Base-by-base conservation (phyloP, 1,140 invertebrate species). In the Drosophila ficusphila region DNA sequence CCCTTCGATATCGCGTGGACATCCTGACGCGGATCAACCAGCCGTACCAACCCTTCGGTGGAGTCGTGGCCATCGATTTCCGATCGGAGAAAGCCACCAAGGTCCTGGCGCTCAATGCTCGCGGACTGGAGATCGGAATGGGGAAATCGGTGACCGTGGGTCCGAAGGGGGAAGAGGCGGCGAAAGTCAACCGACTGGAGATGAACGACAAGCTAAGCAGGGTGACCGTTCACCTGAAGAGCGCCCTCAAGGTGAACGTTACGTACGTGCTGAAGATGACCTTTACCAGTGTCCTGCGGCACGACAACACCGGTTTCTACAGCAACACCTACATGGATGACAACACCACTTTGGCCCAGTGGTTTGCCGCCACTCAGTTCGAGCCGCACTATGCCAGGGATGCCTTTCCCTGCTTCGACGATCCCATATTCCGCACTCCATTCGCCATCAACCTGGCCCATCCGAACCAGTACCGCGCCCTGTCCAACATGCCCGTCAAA, bases 301-400 rank as follows among this genome's bases (percentile, higher is more conserved):
- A 2, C 0, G 49, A 52, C 21, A 25, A 38, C 12, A 38, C 12
- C 2, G 49, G 49, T 0, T 23, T 52, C 31, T 52, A 38, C 19
- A 18, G 49, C 12, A 52, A 33, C 49, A 23, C 7, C 9, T 52
- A 52, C n/a, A 33, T 38, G 49, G 49, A 52, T n/a, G 33, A 16
- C 4, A 52, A 52, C 33, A 52, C 49, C 9, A 52, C 49, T 0
- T 6, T 52, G 1, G 14, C 49, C 12, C 49, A 52, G 21, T 52
- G 49, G 49, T 12, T 52, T 33, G 49, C 49, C 4, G 49, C 49
- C 49, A 52, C 49, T 1, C 12, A 52, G 4, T 52, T 52, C 1
- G 49, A 52, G n/a, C 49, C 49, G 2, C 36, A 23, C 4, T 21
- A 36, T 12, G 49, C 49, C 12, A 19, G 49, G 8, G 31, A 38